Evolutionary conservation across 2,888 invertebrate genomes (phyloP), one percentile per base, ranked within the genome.

Genomic region (Phanerotoma sp.): DNA sequence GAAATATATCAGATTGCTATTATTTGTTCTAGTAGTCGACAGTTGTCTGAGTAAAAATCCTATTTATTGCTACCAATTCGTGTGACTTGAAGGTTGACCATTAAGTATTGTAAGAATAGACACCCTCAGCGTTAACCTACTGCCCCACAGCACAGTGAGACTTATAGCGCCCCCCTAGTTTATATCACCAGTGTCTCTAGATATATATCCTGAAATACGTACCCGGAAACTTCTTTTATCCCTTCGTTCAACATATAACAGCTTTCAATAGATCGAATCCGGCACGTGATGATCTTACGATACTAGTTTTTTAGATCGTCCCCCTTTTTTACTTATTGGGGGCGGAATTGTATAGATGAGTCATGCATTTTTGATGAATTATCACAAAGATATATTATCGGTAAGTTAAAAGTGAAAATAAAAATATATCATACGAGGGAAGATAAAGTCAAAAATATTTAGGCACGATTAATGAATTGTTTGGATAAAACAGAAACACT

Each of bases 41-140:
- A 71, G 70, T 70, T 72, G 69, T 65, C 64, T 63, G 62, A 18
- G 57, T 61, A 67, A 15, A 13, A 72, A 72, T 70, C 69, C 69
- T 69, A 68, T 73, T 71, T 71, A 67, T 63, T 60, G 62, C 67
- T 66, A 63, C 62, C 58, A 60, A 66, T n/a, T 41, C 32, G 7
- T n/a, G n/a, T 13, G 15, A 7, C 10, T 35, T 15, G 15, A n/a
- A 6, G 28, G 22, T 48, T 10, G 37, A 25, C 5, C 7, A 7
- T 5, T 25, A 1, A 7, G 25, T 25, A 25, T 5, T 25, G 9
- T 25, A 25, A 20, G 15, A 11, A 33, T 28, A 42, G 28, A 66
- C 68, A 66, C 71, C 57, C 74, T 73, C 66, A 30, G 28, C 67
- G 64, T 68, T 75, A 75, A 75, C 75, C 75, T 72, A 75, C 73